phyloP scores from a whole-genome alignment of 2,797 vertebrate species.

The Neomorphus geoffroyi region DNA sequence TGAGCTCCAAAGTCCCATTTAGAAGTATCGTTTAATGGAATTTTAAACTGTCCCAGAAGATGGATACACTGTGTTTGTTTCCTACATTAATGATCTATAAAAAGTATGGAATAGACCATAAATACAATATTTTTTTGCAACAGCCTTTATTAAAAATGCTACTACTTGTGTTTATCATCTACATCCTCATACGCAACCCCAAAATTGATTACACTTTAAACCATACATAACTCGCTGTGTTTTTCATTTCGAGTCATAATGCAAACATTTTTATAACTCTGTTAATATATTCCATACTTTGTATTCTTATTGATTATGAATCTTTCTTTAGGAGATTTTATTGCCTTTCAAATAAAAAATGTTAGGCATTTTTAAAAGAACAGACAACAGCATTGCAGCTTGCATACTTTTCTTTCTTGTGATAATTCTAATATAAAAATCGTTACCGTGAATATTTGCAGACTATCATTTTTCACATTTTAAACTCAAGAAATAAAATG shows the following conservation, averaged over 20 bases:
- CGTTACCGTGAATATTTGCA: constrained; percentile 31
- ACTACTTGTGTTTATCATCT: constrained; percentile 79
- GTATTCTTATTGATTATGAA: constrained; percentile 82
- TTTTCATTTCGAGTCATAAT: constrained; percentile 78
- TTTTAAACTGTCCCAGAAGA: constrained; percentile 77
- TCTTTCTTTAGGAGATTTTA: constrained; percentile 80
- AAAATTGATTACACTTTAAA: constrained; percentile 84
- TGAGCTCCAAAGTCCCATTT: constrained; percentile 71
- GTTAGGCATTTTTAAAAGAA: constrained; percentile 60
- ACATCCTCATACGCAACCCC: constrained; percentile 74
- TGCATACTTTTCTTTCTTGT: constrained; percentile 55
- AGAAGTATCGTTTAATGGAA: constrained; percentile 77
- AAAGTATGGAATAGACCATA: constrained; percentile 77
- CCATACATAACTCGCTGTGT: constrained; percentile 73
- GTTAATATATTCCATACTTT: constrained; percentile 81
- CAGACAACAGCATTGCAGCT: constrained; percentile 55
- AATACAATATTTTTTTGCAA: constrained; percentile 75
- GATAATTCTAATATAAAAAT: constrained; percentile 66
- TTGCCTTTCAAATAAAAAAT: constrained; percentile 80
- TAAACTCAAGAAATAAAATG: constrained; percentile 57
- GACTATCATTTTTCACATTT: constrained; percentile 58
- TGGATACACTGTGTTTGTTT: constrained; percentile 75
- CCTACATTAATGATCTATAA: constrained; percentile 83
- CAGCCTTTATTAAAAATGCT: constrained; percentile 80
- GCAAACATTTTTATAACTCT: constrained; percentile 81